These are phyloP conservation scores for Bos taurus DNA, from an alignment of 2,113 vertebrate species.

Conservation along the genomic window ARS-UCD2.0 NC_037345.1:7474001-7474500, in stretches of 20 bases:
- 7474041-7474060: background rate
- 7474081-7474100: background rate
- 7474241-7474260: rapidly evolving
- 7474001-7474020: slow-evolving; percentile 9
- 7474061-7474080: background rate
- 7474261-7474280: rapidly evolving
- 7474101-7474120: background rate
- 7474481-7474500: background rate
- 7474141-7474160: background rate
- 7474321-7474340: background rate
- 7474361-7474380: background rate
- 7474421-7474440: background rate
- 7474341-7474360: background rate
- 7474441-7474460: background rate
- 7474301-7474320: background rate
- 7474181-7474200: background rate
- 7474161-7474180: background rate
- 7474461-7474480: background rate
- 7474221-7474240: background rate
- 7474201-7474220: background rate
- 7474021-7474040: slow-evolving; percentile 28
- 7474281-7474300: background rate
- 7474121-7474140: background rate
- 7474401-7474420: background rate
- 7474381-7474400: rapidly evolving